Percentiles rank a stretch among this genome's conserved stretches.
These are phyloP conservation scores for Bagarius yarrelli DNA, from an alignment of 2,113 vertebrate genomes.

Conservation along the genomic window DNA sequence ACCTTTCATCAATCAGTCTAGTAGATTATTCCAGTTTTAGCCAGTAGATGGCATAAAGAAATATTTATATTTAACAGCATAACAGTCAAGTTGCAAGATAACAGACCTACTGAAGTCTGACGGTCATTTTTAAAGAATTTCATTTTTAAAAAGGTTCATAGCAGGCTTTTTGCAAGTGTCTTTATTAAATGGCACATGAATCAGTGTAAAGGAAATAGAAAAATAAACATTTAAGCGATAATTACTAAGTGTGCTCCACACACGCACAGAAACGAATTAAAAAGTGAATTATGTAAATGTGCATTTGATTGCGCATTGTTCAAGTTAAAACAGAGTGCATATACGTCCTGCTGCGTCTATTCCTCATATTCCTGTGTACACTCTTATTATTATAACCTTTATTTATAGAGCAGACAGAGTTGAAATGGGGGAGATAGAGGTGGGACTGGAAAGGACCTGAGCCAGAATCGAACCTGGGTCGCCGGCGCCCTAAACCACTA, in stretches of 20 bases:
- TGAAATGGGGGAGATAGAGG: no score
- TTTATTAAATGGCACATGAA: constrained; percentile 15
- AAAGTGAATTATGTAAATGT: constrained; percentile 17
- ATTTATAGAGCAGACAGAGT: no score
- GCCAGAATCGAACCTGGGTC: no score
- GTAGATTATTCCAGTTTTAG: constrained; percentile 1
- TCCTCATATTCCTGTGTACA: constrained; percentile 1
- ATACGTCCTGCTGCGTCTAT: not conserved
- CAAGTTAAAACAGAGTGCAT: not conserved
- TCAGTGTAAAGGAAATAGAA: constrained; percentile 12
- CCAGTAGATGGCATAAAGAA: constrained; percentile 44
- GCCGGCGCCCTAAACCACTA: no score
- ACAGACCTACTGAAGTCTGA: not conserved
- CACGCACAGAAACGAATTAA: not conserved
- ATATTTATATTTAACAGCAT: constrained; percentile 15
- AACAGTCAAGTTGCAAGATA: not conserved
- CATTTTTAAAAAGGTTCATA: constrained; percentile 20
- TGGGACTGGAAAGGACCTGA: no score
- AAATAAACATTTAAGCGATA: constrained; percentile 1
- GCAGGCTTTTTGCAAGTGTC: constrained; percentile 19
- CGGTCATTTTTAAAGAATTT: constrained; percentile 6
- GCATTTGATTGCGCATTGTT: constrained; percentile 3
- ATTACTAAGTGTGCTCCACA: constrained; percentile 1
- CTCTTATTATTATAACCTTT: no score
- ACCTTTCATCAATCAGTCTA: not conserved